Percentiles rank a stretch among this genome's conserved stretches.
Conservation (phyloP, 2,113 vertebrate genomes). For the Sphyrna mokarran region DNA sequence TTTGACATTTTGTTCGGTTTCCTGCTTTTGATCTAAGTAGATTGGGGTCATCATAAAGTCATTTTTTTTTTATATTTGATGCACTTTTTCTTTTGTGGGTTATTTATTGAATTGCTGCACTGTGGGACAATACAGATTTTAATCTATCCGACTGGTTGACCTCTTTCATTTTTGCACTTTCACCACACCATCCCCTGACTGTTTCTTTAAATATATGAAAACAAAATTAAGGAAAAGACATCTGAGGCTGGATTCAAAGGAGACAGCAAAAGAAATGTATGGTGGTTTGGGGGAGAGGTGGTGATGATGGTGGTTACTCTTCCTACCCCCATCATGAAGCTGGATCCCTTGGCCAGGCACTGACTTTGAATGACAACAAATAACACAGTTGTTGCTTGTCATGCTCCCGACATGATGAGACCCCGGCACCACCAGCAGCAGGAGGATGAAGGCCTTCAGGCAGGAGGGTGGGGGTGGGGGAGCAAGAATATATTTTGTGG, state of each 20-base stretch:
- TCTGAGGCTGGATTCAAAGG: neutral
- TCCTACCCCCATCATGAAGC: too few species aligned
- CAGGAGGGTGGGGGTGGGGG: too few species aligned
- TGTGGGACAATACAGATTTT: neutral
- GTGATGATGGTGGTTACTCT: too few species aligned
- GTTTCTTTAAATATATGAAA: neutral
- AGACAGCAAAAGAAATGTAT: neutral
- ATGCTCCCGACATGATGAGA: too few species aligned
- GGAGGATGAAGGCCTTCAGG: too few species aligned
- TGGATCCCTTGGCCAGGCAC: too few species aligned
- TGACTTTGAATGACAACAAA: too few species aligned
- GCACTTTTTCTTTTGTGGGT: neutral
- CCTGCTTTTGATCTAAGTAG: neutral
- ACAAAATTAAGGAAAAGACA: neutral
- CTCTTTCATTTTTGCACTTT: neutral
- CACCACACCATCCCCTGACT: neutral
- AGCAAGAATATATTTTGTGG: too few species aligned
- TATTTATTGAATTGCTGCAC: neutral
- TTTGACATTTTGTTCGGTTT: neutral
- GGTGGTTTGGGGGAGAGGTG: too few species aligned
- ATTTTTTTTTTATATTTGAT: neutral
- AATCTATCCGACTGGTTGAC: neutral
- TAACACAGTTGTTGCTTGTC: too few species aligned
- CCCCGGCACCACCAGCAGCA: too few species aligned
- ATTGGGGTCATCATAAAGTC: neutral